A percentile compares a stretch with the other conserved stretches of the same genome.
Evolutionary conservation across 2,888 invertebrate species (phyloP).

Genomic region (Resseliella maxima): DNA sequence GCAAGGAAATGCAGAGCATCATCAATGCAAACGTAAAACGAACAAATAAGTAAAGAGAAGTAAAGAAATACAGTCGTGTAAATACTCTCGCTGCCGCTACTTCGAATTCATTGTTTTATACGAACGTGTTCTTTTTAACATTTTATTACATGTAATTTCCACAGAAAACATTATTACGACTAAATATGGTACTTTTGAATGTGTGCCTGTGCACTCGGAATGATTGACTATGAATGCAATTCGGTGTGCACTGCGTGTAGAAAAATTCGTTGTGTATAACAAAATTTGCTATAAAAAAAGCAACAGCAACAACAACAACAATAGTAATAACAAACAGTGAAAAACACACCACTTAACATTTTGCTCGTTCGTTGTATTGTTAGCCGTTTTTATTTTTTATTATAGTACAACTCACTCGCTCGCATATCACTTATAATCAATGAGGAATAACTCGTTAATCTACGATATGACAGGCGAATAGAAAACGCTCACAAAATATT

Average conservation of each 20-base stretch:
- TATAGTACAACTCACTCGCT: background rate
- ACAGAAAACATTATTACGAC: conserved; percentile 51
- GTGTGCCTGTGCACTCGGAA: conserved; percentile 15
- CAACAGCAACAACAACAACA: background rate
- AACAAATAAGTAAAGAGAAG: background rate
- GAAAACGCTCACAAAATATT: background rate
- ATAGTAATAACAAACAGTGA: background rate
- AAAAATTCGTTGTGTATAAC: conserved; percentile 4
- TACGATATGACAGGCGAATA: conserved; percentile 10
- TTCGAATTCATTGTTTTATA: background rate
- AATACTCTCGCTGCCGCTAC: conserved; percentile 22
- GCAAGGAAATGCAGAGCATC: conserved; percentile 12
- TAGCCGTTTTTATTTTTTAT: background rate
- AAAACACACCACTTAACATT: background rate
- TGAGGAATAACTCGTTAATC: background rate
- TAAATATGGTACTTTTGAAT: conserved; percentile 52
- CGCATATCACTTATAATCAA: background rate
- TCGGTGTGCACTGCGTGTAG: background rate
- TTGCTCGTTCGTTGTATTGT: background rate
- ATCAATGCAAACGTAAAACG: background rate
- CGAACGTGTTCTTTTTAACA: conserved; percentile 47
- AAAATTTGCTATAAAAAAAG: background rate
- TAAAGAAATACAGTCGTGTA: background rate
- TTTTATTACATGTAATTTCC: conserved; percentile 37
- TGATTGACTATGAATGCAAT: conserved; percentile 45